These are phyloP conservation scores for Lepisosteus oculatus DNA, from an alignment of 2,113 vertebrate species.

Conservation along the genomic window DNA sequence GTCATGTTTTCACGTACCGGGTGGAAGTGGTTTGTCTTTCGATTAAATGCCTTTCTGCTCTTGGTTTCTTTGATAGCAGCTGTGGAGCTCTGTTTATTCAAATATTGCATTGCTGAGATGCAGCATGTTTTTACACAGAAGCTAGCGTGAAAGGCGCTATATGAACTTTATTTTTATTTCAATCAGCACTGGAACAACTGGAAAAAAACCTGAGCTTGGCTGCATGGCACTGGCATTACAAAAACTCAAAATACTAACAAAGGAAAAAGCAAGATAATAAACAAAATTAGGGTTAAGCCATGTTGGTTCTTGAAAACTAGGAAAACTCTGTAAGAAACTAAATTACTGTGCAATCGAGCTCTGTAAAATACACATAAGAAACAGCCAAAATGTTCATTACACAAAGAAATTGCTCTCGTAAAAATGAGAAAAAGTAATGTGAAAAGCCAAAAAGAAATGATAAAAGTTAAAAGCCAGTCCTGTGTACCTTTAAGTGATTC, in stretches of 20 bases:
- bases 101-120: too few species aligned
- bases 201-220: too few species aligned
- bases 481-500: slow-evolving; percentile 55
- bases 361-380: slow-evolving; percentile 50
- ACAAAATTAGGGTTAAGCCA: too few species aligned
- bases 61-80: too few species aligned
- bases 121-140: too few species aligned
- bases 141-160: too few species aligned
- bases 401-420: slow-evolving; percentile 42
- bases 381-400: slow-evolving; percentile 50
- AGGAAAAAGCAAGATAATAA: slow-evolving; percentile 11
- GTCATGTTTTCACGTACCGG: too few species aligned
- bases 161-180: too few species aligned
- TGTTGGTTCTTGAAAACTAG: neutral
- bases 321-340: slow-evolving; percentile 33
- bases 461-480: slow-evolving; percentile 37
- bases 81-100: too few species aligned
- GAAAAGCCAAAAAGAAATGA: slow-evolving; percentile 40
- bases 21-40: too few species aligned
- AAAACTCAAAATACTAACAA: slow-evolving; percentile 39
- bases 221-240: neutral
- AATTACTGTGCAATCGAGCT: slow-evolving; percentile 63
- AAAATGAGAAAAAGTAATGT: slow-evolving; percentile 57
- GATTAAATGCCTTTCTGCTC: too few species aligned
- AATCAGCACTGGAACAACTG: too few species aligned